These are phyloP conservation scores for Alaudala cheleensis DNA, from an alignment of 2,113 vertebrate species.

Conservation along the genomic window DNA sequence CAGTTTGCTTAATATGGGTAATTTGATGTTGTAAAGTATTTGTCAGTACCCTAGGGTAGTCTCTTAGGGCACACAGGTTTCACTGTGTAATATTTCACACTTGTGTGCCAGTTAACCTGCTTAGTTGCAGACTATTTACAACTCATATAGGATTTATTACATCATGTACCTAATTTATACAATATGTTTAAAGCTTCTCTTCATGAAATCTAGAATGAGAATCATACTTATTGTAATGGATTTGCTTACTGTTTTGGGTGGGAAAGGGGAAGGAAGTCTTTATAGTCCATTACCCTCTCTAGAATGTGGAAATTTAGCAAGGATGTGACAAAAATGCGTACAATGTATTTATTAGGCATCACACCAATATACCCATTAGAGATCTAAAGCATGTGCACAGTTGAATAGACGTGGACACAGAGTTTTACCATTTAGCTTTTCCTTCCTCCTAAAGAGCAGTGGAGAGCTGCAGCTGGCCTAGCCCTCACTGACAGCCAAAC, in stretches of 20 bases:
- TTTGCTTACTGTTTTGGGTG: neutral
- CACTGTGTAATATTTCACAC: slow-evolving; percentile 55
- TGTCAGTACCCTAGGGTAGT: slow-evolving; percentile 21
- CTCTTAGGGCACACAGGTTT: slow-evolving; percentile 17
- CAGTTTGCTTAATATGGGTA: slow-evolving; percentile 27
- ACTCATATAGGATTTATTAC: neutral
- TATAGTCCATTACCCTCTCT: neutral
- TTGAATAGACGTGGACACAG: neutral
- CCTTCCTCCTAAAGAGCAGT: neutral
- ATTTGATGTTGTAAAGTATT: slow-evolving; percentile 54
- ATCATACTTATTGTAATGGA: neutral
- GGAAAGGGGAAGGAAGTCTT: neutral
- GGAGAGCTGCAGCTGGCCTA: neutral
- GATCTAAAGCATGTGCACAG: neutral
- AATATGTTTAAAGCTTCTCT: neutral
- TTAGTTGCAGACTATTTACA: slow-evolving; percentile 21
- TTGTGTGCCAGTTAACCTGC: neutral
- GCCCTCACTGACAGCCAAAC: neutral
- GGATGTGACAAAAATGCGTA: neutral
- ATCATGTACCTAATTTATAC: neutral
- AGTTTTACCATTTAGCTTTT: neutral
- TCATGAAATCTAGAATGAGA: neutral
- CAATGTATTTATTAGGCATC: neutral
- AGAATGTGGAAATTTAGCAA: neutral
- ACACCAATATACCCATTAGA: neutral